Percentiles rank a stretch among this genome's conserved stretches.
These are phyloP conservation scores for Stictonetta naevosa DNA, from an alignment of 2,113 vertebrate species.

Conservation along the genomic window DNA sequence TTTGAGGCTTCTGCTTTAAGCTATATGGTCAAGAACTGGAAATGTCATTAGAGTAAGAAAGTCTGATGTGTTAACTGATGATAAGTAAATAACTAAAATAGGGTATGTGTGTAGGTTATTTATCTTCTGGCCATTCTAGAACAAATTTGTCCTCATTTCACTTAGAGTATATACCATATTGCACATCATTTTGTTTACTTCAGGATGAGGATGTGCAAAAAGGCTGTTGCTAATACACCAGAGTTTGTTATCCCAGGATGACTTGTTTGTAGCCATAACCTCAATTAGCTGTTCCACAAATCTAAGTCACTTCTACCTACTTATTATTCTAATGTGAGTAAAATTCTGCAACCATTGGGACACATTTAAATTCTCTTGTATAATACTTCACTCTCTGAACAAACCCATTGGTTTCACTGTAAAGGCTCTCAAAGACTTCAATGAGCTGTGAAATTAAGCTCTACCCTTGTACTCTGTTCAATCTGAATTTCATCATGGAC, in stretches of 20 bases:
- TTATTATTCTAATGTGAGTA: conserved; percentile 2
- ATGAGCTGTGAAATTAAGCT: conserved; percentile 71
- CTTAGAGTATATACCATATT: fast-evolving
- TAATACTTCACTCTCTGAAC: conserved; percentile 43
- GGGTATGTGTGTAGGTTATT: neutral
- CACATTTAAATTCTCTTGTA: conserved; percentile 19
- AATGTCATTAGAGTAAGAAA: neutral
- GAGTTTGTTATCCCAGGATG: neutral
- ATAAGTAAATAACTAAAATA: neutral
- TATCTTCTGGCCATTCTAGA: neutral
- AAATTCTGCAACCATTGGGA: conserved; percentile 26
- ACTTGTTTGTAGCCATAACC: neutral
- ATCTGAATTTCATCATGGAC: conserved; percentile 51
- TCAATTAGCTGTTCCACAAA: neutral
- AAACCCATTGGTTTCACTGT: conserved; percentile 57
- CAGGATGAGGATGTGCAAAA: neutral
- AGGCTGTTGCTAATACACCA: neutral
- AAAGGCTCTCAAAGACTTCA: conserved; percentile 60
- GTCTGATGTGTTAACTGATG: neutral
- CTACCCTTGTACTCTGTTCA: conserved; percentile 54
- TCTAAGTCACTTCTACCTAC: neutral
- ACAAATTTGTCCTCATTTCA: neutral
- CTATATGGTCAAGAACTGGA: neutral
- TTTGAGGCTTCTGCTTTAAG: neutral
- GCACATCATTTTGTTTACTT: neutral